Evolutionary conservation across 2,797 vertebrate species (phyloP).

Genomic region (Micropoecilia bifurca): DNA sequence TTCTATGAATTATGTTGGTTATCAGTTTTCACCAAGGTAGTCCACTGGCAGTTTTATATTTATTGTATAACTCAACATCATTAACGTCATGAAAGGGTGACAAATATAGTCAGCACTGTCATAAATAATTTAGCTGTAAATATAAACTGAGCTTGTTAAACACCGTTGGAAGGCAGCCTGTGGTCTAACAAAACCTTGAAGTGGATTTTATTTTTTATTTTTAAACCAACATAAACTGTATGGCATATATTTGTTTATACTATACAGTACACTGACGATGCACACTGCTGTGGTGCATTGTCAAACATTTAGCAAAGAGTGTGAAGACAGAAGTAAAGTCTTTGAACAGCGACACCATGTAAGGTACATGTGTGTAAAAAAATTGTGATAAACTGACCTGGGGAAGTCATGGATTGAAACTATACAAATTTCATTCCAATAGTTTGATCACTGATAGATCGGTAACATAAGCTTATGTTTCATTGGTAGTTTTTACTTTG

Average conservation of each 20-base stretch:
- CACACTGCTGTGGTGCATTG: neutral
- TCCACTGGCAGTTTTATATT: constrained; percentile 23
- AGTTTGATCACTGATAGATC: neutral
- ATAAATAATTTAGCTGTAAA: constrained; percentile 8
- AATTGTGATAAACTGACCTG: neutral
- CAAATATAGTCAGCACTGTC: constrained; percentile 1
- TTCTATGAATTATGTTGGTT: constrained; percentile 13
- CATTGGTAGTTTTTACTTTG: neutral
- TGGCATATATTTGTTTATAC: neutral
- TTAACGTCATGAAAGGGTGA: constrained; percentile 13
- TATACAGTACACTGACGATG: neutral
- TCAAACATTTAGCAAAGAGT: neutral
- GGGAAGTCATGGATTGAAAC: neutral
- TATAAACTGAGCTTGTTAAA: constrained; percentile 3
- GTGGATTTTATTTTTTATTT: neutral
- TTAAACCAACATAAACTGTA: neutral
- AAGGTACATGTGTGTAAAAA: neutral
- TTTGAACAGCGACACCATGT: neutral
- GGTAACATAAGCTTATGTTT: neutral
- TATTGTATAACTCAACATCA: constrained; percentile 2
- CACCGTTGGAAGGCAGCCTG: neutral
- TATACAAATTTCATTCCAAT: neutral
- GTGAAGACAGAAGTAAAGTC: neutral
- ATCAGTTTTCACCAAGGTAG: constrained; percentile 13
- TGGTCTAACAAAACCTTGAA: neutral